Percentiles rank a stretch among this genome's conserved stretches.
These are phyloP conservation scores for Acanthopleura granulata DNA, from an alignment of 2,888 invertebrate species.

Conservation along the genomic window DNA sequence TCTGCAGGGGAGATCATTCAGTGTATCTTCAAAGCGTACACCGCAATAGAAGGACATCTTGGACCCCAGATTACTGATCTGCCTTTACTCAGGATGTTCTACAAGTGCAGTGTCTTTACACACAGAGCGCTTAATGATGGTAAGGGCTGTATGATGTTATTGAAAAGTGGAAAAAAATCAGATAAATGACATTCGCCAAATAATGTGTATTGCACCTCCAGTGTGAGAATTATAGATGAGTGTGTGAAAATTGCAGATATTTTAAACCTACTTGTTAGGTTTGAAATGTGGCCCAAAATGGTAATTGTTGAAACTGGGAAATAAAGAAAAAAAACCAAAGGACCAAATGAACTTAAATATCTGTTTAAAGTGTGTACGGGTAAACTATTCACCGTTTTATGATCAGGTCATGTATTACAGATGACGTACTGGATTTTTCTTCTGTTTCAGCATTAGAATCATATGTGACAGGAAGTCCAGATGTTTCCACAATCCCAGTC, in stretches of 20 bases:
- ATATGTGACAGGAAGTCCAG: neutral
- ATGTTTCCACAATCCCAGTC: neutral
- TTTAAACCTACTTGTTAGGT: no score
- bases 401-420: neutral
- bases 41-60: neutral
- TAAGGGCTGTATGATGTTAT: neutral
- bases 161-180: neutral
- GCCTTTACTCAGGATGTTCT: neutral
- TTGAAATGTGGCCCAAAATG: neutral
- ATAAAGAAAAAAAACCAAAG: no score
- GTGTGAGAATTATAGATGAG: no score
- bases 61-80: neutral
- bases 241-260: no score
- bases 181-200: no score
- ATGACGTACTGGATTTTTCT: neutral
- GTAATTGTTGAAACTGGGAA: no score
- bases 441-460: neutral
- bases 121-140: neutral
- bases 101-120: neutral
- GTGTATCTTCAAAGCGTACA: neutral
- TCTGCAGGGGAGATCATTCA: neutral
- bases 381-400: neutral
- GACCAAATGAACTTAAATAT: neutral
- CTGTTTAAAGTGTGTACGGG: neutral
- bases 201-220: no score